phyloP scores from a whole-genome alignment of 1,140 invertebrate species.

The Drosophila sp. region DNA sequence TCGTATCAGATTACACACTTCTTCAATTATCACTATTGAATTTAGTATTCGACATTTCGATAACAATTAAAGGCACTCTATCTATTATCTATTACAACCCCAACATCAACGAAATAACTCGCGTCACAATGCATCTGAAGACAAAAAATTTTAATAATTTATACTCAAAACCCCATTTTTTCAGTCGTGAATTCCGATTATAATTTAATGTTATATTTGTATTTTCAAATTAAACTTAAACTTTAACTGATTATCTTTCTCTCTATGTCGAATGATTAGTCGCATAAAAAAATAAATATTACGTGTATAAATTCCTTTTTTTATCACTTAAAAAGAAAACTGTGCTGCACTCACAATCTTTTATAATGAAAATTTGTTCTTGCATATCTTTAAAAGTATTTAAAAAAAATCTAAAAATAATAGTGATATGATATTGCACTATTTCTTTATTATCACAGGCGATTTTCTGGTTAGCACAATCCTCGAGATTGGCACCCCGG shows the following conservation, averaged over 20 bases:
- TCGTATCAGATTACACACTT: slow-evolving; percentile 3
- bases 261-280: no score
- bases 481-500: background rate
- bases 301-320: background rate
- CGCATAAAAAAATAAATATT: no score
- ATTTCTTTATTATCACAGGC: slow-evolving; percentile 1
- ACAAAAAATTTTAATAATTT: no score
- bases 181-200: no score
- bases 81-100: background rate
- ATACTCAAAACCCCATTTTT: no score
- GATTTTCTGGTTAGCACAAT: slow-evolving; percentile 2
- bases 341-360: background rate
- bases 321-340: background rate
- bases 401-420: background rate
- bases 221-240: no score
- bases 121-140: background rate
- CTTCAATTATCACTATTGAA: slow-evolving; percentile 10
- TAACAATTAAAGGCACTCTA: background rate
- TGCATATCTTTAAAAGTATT: background rate
- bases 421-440: slow-evolving; percentile 12
- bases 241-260: no score
- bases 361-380: background rate
- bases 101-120: background rate
- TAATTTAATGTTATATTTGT: no score
- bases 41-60: slow-evolving; percentile 6